Percentiles rank a stretch among this genome's conserved stretches.
Conservation (phyloP, 2,113 vertebrate species). For the Xyliphius kryptos region DNA sequence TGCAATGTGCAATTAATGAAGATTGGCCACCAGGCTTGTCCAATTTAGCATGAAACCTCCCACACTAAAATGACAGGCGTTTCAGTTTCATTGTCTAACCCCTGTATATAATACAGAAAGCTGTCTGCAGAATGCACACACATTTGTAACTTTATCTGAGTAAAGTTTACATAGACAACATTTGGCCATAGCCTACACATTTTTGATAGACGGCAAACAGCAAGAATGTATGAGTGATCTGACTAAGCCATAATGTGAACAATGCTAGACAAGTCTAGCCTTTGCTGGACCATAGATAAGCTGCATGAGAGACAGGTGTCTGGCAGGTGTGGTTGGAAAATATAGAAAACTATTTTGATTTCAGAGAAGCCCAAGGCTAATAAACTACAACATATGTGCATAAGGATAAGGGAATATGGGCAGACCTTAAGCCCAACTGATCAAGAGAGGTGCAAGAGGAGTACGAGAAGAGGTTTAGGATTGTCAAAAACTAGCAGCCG, state of each 20-base stretch:
- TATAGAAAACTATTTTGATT: neutral
- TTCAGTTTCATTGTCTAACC: too few relatives aligned
- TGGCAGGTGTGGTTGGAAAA: neutral
- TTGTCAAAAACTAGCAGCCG: neutral
- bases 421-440: neutral
- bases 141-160: neutral
- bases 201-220: neutral
- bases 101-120: too few relatives aligned
- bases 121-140: neutral
- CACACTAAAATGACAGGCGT: too few relatives aligned
- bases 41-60: too few relatives aligned
- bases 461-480: neutral
- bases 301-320: neutral
- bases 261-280: neutral
- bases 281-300: neutral
- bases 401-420: neutral
- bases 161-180: conserved; percentile 6
- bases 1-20: too few relatives aligned
- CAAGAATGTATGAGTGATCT: neutral
- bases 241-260: neutral
- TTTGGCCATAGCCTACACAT: conserved; percentile 1
- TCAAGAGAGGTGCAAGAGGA: neutral
- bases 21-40: too few relatives aligned
- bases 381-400: neutral
- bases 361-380: neutral